Evolutionary conservation across 2,113 vertebrate genomes (phyloP), one percentile per base, ranked within the genome.

Genomic region (Etheostoma cragini): DNA sequence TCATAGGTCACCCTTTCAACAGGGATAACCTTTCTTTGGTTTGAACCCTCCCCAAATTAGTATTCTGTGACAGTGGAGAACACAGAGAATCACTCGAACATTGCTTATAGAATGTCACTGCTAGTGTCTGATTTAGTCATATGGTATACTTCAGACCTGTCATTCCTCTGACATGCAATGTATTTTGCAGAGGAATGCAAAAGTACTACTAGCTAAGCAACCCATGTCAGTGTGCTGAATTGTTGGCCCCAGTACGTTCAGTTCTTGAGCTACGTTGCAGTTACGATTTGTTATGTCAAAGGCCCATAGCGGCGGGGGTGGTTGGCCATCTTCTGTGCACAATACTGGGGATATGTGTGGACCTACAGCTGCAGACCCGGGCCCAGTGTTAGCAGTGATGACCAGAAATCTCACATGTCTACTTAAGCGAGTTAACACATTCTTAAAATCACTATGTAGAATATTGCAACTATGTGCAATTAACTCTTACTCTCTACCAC

Each of bases 1-100:
- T 80, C 80, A 72, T 10, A 72, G 35, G 26, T 83, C 54, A 69
- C 46, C 30, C 73, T 81, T 74, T 82, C 45, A 70, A 60, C 54
- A 66, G 14, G 52, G 13, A 62, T 46, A 76, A 71, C 65, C 38
- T 87, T 73, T 78, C 56, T 75, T 85, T 62, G 35, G 76, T 64
- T 73, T 76, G 61, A 30, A 30, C 46, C 24, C 50, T 60, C 30
- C 54, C 5, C 24, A 66, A 72, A 83, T 78, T 50, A 56, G n/a
- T 61, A 57, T 78, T 80, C 58, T 0, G 1, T 45, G 16, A 52
- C 54, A 63, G 17, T 46, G 15, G 42, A 82, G 52, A 53, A 80
- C 30, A 57, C 24, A 65, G 30, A 13, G 52, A 15, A 11, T 74
- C 19, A 60, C 21, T 33, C 0, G 5, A 50, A 65, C 6, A 72